Percentiles rank a stretch among this genome's conserved stretches.
Evolutionary conservation across 2,888 invertebrate genomes (phyloP).

Genomic region (Nyleta sp.): DNA sequence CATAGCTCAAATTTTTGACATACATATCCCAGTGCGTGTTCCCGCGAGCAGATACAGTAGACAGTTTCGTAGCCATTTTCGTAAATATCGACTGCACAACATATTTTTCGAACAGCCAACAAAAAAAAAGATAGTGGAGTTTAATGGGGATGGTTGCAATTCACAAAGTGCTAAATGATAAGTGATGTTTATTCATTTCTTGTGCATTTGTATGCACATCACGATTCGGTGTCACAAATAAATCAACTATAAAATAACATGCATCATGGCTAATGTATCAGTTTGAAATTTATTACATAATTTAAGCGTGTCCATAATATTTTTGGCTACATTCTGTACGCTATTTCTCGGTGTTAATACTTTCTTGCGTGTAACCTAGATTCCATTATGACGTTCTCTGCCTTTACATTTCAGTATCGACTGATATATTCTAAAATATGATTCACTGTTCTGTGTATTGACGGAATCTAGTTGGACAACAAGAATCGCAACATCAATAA

Average conservation of each 20-base stretch:
- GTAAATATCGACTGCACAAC: not conserved
- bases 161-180: not conserved
- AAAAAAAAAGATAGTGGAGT: not conserved
- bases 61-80: no score
- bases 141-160: not conserved
- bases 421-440: not conserved
- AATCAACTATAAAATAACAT: constrained; percentile 15
- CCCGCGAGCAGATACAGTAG: not conserved
- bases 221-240: constrained; percentile 7
- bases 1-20: constrained; percentile 46
- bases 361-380: constrained; percentile 15
- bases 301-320: constrained; percentile 24
- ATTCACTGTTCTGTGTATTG: no score
- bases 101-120: no score
- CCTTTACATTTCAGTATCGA: not conserved
- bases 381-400: not conserved
- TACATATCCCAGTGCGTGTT: constrained; percentile 31
- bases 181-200: constrained; percentile 10
- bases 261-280: constrained; percentile 22
- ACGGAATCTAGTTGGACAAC: no score
- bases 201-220: constrained; percentile 25
- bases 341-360: constrained; percentile 2
- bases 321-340: constrained; percentile 18
- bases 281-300: constrained; percentile 34
- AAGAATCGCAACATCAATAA: no score